Evolutionary conservation across 2,113 vertebrate genomes (phyloP).

Genomic region (Myxocyprinus asiaticus): DNA sequence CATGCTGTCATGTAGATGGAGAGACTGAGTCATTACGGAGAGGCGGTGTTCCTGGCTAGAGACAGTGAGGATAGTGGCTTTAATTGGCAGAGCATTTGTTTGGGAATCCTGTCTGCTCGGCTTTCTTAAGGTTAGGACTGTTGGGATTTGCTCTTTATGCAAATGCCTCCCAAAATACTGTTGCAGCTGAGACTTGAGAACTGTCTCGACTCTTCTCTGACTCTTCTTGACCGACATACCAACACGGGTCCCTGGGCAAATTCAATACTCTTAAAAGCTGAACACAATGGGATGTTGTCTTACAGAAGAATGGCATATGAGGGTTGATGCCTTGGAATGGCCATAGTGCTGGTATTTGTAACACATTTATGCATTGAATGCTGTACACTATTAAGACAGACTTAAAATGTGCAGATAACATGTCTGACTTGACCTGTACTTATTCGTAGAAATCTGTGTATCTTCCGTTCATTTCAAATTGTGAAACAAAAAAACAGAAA

Average conservation of each 20-base stretch:
- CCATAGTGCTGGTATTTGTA: too few relatives aligned
- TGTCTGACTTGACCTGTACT: too few relatives aligned
- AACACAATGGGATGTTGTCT: constrained; percentile 6
- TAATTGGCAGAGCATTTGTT: constrained; percentile 61
- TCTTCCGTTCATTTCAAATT: too few relatives aligned
- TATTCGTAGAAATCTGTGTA: too few relatives aligned
- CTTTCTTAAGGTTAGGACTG: constrained; percentile 59
- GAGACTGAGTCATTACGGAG: constrained; percentile 48
- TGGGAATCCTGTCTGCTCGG: constrained; percentile 47
- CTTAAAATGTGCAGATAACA: too few relatives aligned
- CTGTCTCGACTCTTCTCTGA: constrained; percentile 27
- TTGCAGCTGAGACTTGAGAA: constrained; percentile 46
- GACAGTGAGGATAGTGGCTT: constrained; percentile 51
- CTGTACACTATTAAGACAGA: too few relatives aligned
- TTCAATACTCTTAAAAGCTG: constrained; percentile 20
- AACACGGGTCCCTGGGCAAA: constrained; percentile 22
- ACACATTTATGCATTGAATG: too few relatives aligned
- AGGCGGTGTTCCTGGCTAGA: constrained; percentile 45
- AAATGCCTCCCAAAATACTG: constrained; percentile 53
- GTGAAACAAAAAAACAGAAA: too few relatives aligned
- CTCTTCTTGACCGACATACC: constrained; percentile 9
- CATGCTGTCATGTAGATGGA: constrained; percentile 61
- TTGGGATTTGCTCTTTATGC: constrained; percentile 57
- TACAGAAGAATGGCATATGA: constrained; percentile 13
- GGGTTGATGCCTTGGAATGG: background rate